A percentile compares a stretch with the other conserved stretches of the same genome.
Evolutionary conservation across 2,888 invertebrate species (phyloP).

Genomic region (Drosophila algonquin): DNA sequence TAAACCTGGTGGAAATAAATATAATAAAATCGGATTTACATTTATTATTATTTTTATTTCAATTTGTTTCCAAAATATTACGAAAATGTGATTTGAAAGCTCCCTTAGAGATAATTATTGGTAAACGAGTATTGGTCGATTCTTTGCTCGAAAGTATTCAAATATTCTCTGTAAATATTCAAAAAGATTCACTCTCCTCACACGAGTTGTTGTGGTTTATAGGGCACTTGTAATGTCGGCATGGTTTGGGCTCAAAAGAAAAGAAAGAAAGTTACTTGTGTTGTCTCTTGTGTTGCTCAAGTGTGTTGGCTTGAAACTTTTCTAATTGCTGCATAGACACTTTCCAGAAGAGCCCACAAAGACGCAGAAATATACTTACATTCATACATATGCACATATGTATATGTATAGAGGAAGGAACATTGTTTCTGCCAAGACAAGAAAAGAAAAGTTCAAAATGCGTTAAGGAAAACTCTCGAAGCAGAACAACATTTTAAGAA

Average conservation of each 20-base stretch:
- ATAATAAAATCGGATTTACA: no score
- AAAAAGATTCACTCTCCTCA: no score
- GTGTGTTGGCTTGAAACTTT: slow-evolving; percentile 59
- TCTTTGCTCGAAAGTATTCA: no score
- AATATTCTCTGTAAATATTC: no score
- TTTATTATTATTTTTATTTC: no score
- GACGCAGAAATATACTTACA: slow-evolving; percentile 22
- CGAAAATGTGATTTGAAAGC: no score
- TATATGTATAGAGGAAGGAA: neutral
- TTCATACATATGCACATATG: neutral
- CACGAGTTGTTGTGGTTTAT: neutral
- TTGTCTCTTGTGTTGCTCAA: slow-evolving; percentile 26
- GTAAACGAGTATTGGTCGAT: no score
- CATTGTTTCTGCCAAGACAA: slow-evolving; percentile 5
- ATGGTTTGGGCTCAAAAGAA: neutral
- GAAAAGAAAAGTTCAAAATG: slow-evolving; percentile 2
- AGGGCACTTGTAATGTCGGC: neutral
- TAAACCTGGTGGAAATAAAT: no score
- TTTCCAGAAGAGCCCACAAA: slow-evolving; percentile 43
- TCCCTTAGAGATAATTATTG: no score
- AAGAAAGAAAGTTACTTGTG: slow-evolving; percentile 29
- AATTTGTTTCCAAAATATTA: no score
- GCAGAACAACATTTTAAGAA: slow-evolving; percentile 26
- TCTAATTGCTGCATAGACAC: slow-evolving; percentile 66
- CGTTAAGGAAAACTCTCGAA: slow-evolving; percentile 11